Evolutionary conservation across 2,797 vertebrate species (phyloP), one percentile per base, ranked within the genome.

Genomic region (Poeciliopsis presidionis): DNA sequence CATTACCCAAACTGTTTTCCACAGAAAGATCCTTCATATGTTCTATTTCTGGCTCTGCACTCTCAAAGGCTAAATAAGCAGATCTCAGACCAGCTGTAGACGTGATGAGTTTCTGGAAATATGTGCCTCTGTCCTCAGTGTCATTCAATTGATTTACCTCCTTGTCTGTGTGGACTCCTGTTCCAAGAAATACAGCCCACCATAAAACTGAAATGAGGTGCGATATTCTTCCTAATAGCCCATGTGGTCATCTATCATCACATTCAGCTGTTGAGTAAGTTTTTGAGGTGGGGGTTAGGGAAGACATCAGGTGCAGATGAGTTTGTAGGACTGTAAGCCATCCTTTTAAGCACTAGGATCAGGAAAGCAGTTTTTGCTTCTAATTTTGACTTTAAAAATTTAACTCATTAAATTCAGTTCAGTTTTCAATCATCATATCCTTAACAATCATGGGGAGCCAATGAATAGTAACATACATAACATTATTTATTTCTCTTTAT

Each of bases 41-140:
- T 43, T 57, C n/a, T 57, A 55, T 55, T 55, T 61, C 16, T 36
- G 51, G n/a, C 4, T 74, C 25, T 41, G 73, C 53, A 9, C 39
- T 43, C 25, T 33, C 36, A 59, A 30, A 45, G 22, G 53, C 63
- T 39, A 41, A 53, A 69, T 16, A 22, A 41, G 75, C 78, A 75
- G 46, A 79, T 77, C 65, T 83, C 70, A 67, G 76, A 81, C 2
- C 79, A 74, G 59, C 71, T 30, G 46, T 57, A 41, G 70, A 65
- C 16, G 5, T 36, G 43, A 41, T 51, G 71, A 78, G 69, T 28
- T 46, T 72, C 67, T 59, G 41, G 51, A 71, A 77, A 22, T 65
- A 69, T 77, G 65, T 25, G 25, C 47, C 67, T 71, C 39, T 20
- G 13, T 55, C 57, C 20, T 65, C 45, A 7, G 22, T 61, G 51